Evolutionary conservation across 1,140 invertebrate species (phyloP), one percentile per base, ranked within the genome.

Genomic region (Achroia grisella): DNA sequence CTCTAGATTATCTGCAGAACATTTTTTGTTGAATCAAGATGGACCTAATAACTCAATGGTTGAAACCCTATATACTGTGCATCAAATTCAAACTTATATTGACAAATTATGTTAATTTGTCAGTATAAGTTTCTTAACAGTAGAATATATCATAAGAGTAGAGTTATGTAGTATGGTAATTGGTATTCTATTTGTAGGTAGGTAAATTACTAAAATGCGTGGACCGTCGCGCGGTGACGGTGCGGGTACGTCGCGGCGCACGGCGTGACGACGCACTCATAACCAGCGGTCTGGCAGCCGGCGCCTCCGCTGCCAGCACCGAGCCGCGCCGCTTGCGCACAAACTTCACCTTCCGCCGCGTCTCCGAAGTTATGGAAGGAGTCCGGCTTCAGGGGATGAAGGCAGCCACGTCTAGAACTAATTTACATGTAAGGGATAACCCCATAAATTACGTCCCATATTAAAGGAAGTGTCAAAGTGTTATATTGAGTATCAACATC

Each of bases 291-390:
- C 8, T 12, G 10, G 10, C n/a, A 12, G 33, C 35, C 12, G 13
- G 13, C 71, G 90, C 92, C 15, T 88, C 89, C 14, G 92, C 93
- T 84, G 17, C 76, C 91, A 23, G 48, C 41, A 51, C 12, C 1
- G 58, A 61, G n/a, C 43, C 51, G 4, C 76, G 69, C 43, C 39
- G 58, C 10, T 54, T 54, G 30, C 68, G 63, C 39, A 72, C 75
- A 17, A 86, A 86, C 52, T 87, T 87, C 54, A 86, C 83, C 10
- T 87, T 87, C 53, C 51, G 83, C 39, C 60, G 82, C 10, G 82
- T 87, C 14, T 86, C 82, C 0, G 86, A 86, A 40, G 83, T 87
- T 10, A 81, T 87, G 80, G 86, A 87, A 44, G 84, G 79, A 8
- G 86, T 86, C 2, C 59, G 83, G 6, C 43, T 83, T 8, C 81